phyloP scores from a whole-genome alignment of 2,797 vertebrate genomes.

The Sebastes steindachneri region DNA sequence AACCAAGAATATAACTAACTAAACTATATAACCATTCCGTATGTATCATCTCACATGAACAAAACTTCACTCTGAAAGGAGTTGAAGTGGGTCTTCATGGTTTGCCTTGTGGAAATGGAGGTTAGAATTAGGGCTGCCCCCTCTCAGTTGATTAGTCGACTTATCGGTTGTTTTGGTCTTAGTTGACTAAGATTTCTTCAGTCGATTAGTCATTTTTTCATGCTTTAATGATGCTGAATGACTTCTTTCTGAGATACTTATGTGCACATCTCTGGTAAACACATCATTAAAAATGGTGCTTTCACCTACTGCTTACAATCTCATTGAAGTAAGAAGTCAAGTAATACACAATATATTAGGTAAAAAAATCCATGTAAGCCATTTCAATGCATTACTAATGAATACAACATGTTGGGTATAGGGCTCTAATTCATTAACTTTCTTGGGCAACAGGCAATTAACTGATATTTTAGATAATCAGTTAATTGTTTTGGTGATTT shows the following conservation, averaged over 20 bases:
- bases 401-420: not conserved
- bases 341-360: not conserved
- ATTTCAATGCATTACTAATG: not conserved
- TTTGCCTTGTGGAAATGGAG: not conserved
- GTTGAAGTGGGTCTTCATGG: not conserved
- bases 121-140: not conserved
- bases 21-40: not conserved
- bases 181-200: not conserved
- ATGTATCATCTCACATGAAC: not conserved
- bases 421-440: not conserved
- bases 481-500: not conserved
- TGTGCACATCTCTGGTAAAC: not conserved
- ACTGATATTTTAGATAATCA: not conserved
- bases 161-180: not conserved
- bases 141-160: not conserved
- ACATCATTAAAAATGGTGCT: no score
- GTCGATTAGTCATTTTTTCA: not conserved
- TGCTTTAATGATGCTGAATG: not conserved
- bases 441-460: not conserved
- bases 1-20: not conserved
- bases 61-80: not conserved
- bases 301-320: not conserved
- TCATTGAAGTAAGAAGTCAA: not conserved
- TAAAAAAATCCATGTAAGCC: not conserved
- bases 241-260: not conserved